Evolutionary conservation across 2,797 vertebrate species (phyloP).

Genomic region (Intellagama lesueurii): DNA sequence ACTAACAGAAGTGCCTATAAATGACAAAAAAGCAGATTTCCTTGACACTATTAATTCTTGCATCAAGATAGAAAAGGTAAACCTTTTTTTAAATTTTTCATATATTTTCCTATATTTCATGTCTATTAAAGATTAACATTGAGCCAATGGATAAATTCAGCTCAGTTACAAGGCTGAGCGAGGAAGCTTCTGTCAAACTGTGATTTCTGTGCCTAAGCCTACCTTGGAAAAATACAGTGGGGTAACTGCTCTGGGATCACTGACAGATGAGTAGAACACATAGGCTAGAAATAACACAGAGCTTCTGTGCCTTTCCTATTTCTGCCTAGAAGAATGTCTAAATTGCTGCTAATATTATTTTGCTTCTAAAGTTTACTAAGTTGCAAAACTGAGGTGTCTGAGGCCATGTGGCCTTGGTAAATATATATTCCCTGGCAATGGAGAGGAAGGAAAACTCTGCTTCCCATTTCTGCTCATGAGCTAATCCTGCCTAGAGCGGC

Average conservation of each 20-base stretch:
- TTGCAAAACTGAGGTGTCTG: not conserved
- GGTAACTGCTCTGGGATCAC: not conserved
- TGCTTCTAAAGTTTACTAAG: not conserved
- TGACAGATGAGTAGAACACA: not conserved
- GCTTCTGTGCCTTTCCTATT: not conserved
- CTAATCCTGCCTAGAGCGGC: too few relatives aligned
- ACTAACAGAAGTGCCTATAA: slow-evolving; percentile 94
- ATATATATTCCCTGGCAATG: too few relatives aligned
- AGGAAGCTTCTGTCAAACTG: not conserved
- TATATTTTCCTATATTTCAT: not conserved
- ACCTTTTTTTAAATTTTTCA: slow-evolving; percentile 43
- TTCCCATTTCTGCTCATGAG: too few relatives aligned
- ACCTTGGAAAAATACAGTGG: not conserved
- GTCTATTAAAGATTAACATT: not conserved
- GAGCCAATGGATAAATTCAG: too few relatives aligned
- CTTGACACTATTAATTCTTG: slow-evolving; percentile 95
- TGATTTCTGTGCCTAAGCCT: too few relatives aligned
- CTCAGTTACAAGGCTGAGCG: too few relatives aligned
- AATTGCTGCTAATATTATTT: not conserved
- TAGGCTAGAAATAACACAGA: not conserved
- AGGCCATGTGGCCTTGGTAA: not conserved
- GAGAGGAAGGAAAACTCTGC: too few relatives aligned
- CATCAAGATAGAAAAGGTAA: slow-evolving; percentile 96
- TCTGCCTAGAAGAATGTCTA: not conserved
- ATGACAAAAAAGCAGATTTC: slow-evolving; percentile 96